Percentiles rank a stretch among this genome's conserved stretches.
phyloP scores from a whole-genome alignment of 2,888 invertebrate genomes.

The Synergus itoensis region DNA sequence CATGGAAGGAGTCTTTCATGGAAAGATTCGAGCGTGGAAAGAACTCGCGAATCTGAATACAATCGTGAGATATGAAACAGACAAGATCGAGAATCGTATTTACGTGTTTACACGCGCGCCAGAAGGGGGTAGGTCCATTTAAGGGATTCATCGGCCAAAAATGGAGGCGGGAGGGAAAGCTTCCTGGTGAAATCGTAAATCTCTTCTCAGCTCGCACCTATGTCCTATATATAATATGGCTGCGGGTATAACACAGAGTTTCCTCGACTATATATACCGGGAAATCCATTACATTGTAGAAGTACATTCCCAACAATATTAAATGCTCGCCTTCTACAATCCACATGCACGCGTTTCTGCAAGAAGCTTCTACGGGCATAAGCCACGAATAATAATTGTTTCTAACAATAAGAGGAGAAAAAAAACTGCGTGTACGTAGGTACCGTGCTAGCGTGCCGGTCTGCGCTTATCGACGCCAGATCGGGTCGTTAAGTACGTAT shows the following conservation, averaged over 20 bases:
- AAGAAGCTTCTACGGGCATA: conserved; percentile 14
- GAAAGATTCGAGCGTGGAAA: conserved; percentile 27
- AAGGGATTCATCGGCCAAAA: conserved; percentile 31
- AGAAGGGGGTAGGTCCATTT: conserved; percentile 27
- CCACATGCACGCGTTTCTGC: neutral
- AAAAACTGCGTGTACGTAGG: conserved; percentile 32
- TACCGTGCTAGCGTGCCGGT: conserved; percentile 53
- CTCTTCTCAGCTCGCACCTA: conserved; percentile 6
- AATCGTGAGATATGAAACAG: conserved; percentile 24
- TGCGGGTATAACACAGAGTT: neutral
- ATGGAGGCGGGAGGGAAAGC: conserved; percentile 29
- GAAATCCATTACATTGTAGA: conserved; percentile 23
- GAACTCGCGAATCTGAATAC: conserved; percentile 24
- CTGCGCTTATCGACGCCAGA: conserved; percentile 57
- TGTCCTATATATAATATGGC: conserved; percentile 3
- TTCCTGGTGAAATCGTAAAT: conserved; percentile 31
- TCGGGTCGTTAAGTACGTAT: conserved; percentile 58
- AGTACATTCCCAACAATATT: conserved; percentile 1
- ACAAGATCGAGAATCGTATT: conserved; percentile 31
- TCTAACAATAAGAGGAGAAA: conserved; percentile 20
- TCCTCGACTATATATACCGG: conserved; percentile 18
- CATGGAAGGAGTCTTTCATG: neutral
- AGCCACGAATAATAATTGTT: conserved; percentile 34
- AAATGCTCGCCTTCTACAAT: conserved; percentile 18
- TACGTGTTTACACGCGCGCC: conserved; percentile 18